Conservation (phyloP, 2,113 vertebrate species). For the Ibidorhyncha struthersii region DNA sequence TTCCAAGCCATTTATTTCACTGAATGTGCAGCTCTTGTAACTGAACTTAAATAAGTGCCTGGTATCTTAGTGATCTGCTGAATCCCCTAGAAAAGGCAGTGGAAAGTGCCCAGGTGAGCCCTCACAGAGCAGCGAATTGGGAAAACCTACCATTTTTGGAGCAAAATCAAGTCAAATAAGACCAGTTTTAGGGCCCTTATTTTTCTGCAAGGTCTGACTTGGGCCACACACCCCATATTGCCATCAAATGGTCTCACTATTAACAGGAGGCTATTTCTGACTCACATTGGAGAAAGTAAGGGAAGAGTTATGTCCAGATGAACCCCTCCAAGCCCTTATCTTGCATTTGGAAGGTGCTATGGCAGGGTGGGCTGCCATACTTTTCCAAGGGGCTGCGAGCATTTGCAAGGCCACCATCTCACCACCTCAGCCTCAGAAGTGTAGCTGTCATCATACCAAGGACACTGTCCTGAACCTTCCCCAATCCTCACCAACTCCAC, state of each 20-base stretch:
- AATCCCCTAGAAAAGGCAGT: not conserved
- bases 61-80: not conserved
- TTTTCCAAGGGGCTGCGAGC: not conserved
- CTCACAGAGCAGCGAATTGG: not conserved
- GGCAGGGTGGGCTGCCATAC: not conserved
- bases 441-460: not conserved
- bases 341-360: not conserved
- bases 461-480: not conserved
- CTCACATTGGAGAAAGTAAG: not conserved
- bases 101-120: not conserved
- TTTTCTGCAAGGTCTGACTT: not conserved
- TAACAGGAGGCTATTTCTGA: not conserved
- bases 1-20: not conserved
- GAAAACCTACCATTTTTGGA: not conserved
- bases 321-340: not conserved
- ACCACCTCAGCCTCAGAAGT: not conserved
- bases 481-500: not conserved
- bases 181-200: not conserved
- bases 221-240: not conserved
- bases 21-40: not conserved
- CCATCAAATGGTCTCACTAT: not conserved
- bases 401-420: not conserved
- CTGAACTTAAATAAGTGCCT: not conserved
- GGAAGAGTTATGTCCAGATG: not conserved
- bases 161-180: not conserved